Evolutionary conservation across 2,113 vertebrate species (phyloP), one percentile per base, ranked within the genome.

Genomic region (Actenoides hombroni): DNA sequence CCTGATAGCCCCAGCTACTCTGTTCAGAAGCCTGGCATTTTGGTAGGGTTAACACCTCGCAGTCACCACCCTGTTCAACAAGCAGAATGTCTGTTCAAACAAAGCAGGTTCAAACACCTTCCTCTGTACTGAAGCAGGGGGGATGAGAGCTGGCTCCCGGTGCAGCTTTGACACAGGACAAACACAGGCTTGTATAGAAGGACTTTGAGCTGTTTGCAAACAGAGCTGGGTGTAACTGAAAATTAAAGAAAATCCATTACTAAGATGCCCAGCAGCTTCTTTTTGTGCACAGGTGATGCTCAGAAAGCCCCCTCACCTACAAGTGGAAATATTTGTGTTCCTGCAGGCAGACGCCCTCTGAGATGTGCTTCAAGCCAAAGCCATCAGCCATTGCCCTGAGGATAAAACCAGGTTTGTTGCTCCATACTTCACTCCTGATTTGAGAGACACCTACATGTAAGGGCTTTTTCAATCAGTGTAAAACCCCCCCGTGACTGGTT

Each of bases 1-100:
- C 44, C 67, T 16, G 44, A 11, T 23, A 17, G 78, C 37, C 82
- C 71, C 21, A 42, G 54, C 37, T 51, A 13, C 85, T 46, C 39
- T 0, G 0, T 13, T 79, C 53, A 25, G 48, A 57, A 44, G 33
- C 0, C 1, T 20, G 71, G 24, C 14, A 4, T 70, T 86, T 74
- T 3, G 6, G 16, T 29, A 3, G n/a, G 25, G 33, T 40, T 86
- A 35, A 54, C 51, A 21, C 19, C 76, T 74, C 1, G 0, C 53
- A 8, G 42, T 11, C 70, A 25, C n/a, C 59, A 20, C 40, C 1
- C 74, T 63, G 15, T 70, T 51, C 2, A 2, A 59, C 59, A 75
- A 68, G 79, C 20, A 86, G 42, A 64, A 64, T 9, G 5, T 12
- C 54, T 77, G 9, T 33, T 78, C 39, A 64, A 26, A 86, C 46